Evolutionary conservation across 2,888 invertebrate genomes (phyloP), one percentile per base, ranked within the genome.

Genomic region (Luperina testacea): DNA sequence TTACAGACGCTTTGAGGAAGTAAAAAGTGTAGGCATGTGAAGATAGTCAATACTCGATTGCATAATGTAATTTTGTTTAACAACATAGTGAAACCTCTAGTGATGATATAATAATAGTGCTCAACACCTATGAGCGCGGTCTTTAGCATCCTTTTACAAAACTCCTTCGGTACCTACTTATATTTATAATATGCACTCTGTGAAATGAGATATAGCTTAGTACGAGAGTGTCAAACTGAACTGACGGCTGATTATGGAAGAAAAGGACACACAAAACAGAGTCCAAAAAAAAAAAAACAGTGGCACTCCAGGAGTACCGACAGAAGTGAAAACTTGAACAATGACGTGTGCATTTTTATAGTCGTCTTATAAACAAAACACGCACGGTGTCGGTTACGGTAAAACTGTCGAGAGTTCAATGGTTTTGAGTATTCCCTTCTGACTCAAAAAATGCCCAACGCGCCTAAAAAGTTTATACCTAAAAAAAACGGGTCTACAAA

Each of bases 61-160:
- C 94, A 92, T 93, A 94, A 96, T 91, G 92, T 92, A 94, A 94
- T 95, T 95, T 94, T 95, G 93, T 96, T 95, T 95, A 94, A 95
- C 94, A 95, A 94, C 94, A 93, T 92, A 95, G 96, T 94, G 96
- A 96, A 96, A 96, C 92, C 91, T 93, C 91, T 90, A 78, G 84
- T 83, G 93, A 92, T 96, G 95, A 96, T 94, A 95, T 96, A 96
- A 96, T 95, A 92, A 90, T 83, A 83, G 85, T 90, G 88, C 76
- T 80, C 76, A 69, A 76, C 77, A 80, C 71, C 78, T 77, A 75
- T 69, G 75, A 67, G 53, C 74, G 75, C 72, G 59, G 72, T 74
- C 53, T 78, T 70, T 73, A 81, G 81, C 78, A 79, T 88, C 85
- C 78, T 88, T 83, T 86, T 83, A 79, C 65, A 76, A 81, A 82